These are phyloP conservation scores for Neoitamus cyanurus DNA, from an alignment of 2,888 invertebrate species.

Conservation along the genomic window DNA sequence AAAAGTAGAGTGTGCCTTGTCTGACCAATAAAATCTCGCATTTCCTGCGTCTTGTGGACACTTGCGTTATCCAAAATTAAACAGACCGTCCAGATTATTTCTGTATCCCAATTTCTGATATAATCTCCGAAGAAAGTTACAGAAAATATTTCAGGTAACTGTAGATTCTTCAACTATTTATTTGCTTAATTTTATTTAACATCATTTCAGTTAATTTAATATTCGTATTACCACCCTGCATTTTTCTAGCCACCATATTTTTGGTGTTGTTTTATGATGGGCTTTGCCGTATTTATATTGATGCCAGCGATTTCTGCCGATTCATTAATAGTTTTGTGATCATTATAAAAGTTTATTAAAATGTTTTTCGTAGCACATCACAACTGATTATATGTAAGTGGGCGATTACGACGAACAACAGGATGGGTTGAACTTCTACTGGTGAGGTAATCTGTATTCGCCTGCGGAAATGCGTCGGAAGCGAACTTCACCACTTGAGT, in stretches of 20 bases:
- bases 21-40: too few relatives aligned
- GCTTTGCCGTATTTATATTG: slow-evolving; percentile 36
- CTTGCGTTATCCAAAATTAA: too few relatives aligned
- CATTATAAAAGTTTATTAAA: too few relatives aligned
- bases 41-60: too few relatives aligned
- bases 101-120: too few relatives aligned
- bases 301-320: slow-evolving; percentile 37
- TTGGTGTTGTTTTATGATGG: slow-evolving; percentile 24
- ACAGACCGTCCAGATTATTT: too few relatives aligned
- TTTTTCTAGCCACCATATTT: slow-evolving; percentile 31
- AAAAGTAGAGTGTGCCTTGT: too few relatives aligned
- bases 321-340: slow-evolving; percentile 19
- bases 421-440: neutral
- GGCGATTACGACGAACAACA: neutral
- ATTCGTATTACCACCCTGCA: slow-evolving; percentile 19
- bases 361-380: slow-evolving; percentile 20
- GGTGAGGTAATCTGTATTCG: neutral
- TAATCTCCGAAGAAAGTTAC: too few relatives aligned
- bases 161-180: too few relatives aligned
- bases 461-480: slow-evolving; percentile 4
- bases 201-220: slow-evolving; percentile 34
- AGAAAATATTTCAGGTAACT: too few relatives aligned
- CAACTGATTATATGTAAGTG: slow-evolving; percentile 4
- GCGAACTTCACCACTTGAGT: neutral
- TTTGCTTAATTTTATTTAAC: slow-evolving; percentile 39